phyloP scores from a whole-genome alignment of 2,888 invertebrate genomes.

The Catonia carolina region DNA sequence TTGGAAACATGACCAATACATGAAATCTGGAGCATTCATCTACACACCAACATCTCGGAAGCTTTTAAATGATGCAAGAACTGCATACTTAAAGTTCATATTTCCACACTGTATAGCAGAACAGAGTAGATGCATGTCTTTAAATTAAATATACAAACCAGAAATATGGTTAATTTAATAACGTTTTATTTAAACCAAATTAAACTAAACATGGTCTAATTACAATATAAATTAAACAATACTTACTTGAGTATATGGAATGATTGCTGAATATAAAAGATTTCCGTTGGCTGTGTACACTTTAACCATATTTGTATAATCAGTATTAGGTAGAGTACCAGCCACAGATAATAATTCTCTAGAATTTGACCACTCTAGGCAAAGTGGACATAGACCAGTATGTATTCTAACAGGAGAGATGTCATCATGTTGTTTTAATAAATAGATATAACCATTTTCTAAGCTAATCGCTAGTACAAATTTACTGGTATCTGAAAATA shows the following conservation, averaged over 20 bases:
- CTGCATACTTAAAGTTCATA: too few relatives aligned
- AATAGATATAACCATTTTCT: conserved; percentile 81
- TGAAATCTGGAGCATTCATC: too few relatives aligned
- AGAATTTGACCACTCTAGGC: conserved; percentile 96
- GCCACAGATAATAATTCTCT: conserved; percentile 87
- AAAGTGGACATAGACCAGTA: conserved; percentile 73
- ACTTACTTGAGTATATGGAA: conserved; percentile 67
- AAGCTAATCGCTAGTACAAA: conserved; percentile 83
- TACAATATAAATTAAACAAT: background rate
- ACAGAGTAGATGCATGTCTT: too few relatives aligned
- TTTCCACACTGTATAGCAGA: too few relatives aligned
- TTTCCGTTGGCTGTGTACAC: conserved; percentile 84
- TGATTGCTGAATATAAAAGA: conserved; percentile 69
- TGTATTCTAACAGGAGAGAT: conserved; percentile 80
- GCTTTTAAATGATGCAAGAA: too few relatives aligned
- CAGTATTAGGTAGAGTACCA: conserved; percentile 51
- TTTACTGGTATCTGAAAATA: conserved; percentile 50
- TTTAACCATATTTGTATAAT: conserved; percentile 76
- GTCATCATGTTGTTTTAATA: conserved; percentile 89
- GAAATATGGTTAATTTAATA: too few relatives aligned
- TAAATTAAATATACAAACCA: too few relatives aligned
- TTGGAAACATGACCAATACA: too few relatives aligned
- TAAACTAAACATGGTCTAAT: too few relatives aligned
- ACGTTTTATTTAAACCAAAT: too few relatives aligned
- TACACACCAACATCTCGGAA: too few relatives aligned